Evolutionary conservation across 23 tunicate species (phyloP), one percentile per base, ranked within the genome.

Genomic region (Ascidia mentula): DNA sequence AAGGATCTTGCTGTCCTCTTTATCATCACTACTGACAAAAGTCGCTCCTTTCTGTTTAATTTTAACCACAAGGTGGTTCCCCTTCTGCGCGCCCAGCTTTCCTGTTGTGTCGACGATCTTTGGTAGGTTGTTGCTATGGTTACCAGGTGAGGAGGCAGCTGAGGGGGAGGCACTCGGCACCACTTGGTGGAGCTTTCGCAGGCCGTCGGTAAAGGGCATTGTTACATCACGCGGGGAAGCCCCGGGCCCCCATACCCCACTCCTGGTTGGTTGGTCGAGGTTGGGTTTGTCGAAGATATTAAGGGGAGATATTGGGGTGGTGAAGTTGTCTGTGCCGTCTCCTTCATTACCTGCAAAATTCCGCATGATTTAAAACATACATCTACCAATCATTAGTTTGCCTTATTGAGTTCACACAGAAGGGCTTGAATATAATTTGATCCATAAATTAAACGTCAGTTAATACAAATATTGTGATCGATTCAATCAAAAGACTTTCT

Each of bases 171-270:
- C 22, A 36, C 53, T 26, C 26, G 81, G 45, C 15, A 84, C 88
- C 35, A 89, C 82, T 59, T 75, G 88, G 22, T 84, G 46, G 13
- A 88, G 80, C 18, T 77, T 77, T 34, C 95, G 81, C 5, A 89
- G 59, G 75, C 84, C 88, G 36, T 89, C 95, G 7, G 95, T 79
- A 35, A 34, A 89, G 0, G 95, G 95, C 72, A 76, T 84, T 9
- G 65, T 53, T 37, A 34, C 9, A 31, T 71, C 75, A 6, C 20
- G 65, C 12, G 65, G 65, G 65, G 65, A 53, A 53, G 24, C 65
- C 22, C 65, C 65, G 28, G 65, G 65, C 22, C 65, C 65, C 65
- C 65, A 53, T 3, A 53, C 65, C 65, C 65, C 65, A 9, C 65
- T 53, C 24, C 24, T 53, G 65, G 22, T 53, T 9, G 13, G 65